Base-by-base conservation (phyloP, 2,113 vertebrate species). In the Rynchops niger region DNA sequence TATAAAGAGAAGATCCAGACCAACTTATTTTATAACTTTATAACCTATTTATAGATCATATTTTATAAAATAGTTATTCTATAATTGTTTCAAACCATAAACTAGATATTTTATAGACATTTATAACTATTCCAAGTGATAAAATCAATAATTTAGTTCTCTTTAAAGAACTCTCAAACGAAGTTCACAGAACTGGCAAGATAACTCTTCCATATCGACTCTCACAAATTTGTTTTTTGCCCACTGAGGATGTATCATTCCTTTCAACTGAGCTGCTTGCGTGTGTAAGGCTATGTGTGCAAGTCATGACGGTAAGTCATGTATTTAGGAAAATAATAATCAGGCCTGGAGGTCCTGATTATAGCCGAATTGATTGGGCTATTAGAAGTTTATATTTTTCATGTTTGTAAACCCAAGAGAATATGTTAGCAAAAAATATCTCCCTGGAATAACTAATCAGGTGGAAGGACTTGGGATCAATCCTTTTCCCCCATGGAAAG, bases 201-300 rank as follows among this genome's bases (percentile, higher is more conserved):
- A 40, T 55, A n/a, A 10, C 25, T 70, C 38, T 91, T 87, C 9
- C 16, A 71, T 34, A 56, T 11, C 2, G 11, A 40, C 27, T 55
- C 36, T 53, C 16, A 74, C 10, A 38, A 20, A 11, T 43, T 38
- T 43, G 21, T 12, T 5, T 30, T 83, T 87, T 72, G 17, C 9
- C 5, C 8, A 15, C 2, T 53, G 9, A n/a, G 5, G 6, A 13
- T 29, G 17, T 5, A 26, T 18, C 0, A 8, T 43, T 76, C 4
- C 21, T 82, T 82, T 69, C 42, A 82, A 2, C 3, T 34, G 42
- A 65, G 30, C 30, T 49, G 9, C 30, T 72, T 77, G 7, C 10
- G 6, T 4, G 3, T 26, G 19, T 69, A 78, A 86, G 26, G 55
- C 5, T 69, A 2, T 23, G 5, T 69, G 42, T 69, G 34, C 22